phyloP scores from a whole-genome alignment of 2,113 vertebrate genomes.

The Zosterops japonicus region DNA sequence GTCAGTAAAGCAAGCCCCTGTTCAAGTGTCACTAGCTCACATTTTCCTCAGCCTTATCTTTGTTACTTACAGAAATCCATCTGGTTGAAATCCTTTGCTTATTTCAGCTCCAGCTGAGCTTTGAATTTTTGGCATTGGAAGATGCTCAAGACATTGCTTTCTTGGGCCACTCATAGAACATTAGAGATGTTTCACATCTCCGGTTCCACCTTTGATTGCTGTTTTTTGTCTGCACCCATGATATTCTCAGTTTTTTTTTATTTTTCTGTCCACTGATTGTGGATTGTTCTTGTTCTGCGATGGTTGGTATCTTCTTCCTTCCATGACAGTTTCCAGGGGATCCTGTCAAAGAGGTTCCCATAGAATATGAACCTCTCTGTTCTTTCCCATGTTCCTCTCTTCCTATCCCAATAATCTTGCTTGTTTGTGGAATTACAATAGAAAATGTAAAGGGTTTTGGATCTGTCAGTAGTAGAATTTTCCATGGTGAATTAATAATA shows the following conservation, averaged over 20 bases:
- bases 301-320: not conserved
- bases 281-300: fast-evolving
- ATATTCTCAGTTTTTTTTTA: not conserved
- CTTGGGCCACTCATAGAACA: not conserved
- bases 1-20: fast-evolving
- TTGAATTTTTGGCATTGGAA: not conserved
- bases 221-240: fast-evolving
- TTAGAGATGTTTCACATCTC: not conserved
- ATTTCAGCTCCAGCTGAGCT: not conserved
- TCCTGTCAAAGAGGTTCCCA: not conserved
- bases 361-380: not conserved
- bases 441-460: not conserved
- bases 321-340: fast-evolving
- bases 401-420: not conserved
- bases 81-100: no score
- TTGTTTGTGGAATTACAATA: not conserved
- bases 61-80: not conserved
- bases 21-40: no score
- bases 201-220: not conserved
- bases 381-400: not conserved
- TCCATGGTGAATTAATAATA: not conserved
- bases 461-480: not conserved
- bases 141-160: not conserved
- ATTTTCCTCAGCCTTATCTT: not conserved
- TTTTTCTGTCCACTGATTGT: not conserved